Conservation (phyloP, 2,113 vertebrate genomes). For the Diadophis punctatus region DNA sequence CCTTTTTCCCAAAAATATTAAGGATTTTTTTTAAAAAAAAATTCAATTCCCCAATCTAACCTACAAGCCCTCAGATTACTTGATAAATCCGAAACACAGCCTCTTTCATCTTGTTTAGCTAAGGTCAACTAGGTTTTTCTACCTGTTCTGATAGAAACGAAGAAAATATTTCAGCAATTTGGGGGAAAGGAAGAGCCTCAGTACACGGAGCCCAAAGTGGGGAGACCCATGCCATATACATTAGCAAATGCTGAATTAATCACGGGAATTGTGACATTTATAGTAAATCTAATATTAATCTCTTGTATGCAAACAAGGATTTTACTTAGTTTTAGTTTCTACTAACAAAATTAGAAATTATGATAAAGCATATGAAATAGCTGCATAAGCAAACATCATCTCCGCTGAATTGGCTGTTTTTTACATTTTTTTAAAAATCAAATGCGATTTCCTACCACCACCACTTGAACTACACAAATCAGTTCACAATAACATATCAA, state of each 20-base stretch:
- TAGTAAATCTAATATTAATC: neutral
- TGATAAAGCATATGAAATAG: constrained; percentile 1
- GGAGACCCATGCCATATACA: neutral
- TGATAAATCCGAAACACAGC: neutral
- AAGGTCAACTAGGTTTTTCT: neutral
- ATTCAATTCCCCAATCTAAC: neutral
- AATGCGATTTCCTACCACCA: neutral
- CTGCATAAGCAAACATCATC: constrained; percentile 4
- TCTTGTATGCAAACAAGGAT: neutral
- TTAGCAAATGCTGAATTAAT: neutral
- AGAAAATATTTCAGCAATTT: neutral
- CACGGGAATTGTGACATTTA: neutral
- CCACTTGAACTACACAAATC: neutral
- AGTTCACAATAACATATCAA: neutral
- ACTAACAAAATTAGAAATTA: neutral
- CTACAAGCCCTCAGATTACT: neutral
- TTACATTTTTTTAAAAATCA: neutral
- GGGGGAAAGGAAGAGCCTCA: neutral
- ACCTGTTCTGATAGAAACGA: neutral
- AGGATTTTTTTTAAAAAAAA: neutral
- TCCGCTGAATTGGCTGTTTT: neutral
- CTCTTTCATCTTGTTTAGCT: neutral
- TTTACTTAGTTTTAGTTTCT: neutral
- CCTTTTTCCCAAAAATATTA: neutral
- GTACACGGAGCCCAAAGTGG: neutral